These are phyloP conservation scores for Macquaria ambigua DNA, from an alignment of 2,113 vertebrate genomes.

Conservation along the genomic window DNA sequence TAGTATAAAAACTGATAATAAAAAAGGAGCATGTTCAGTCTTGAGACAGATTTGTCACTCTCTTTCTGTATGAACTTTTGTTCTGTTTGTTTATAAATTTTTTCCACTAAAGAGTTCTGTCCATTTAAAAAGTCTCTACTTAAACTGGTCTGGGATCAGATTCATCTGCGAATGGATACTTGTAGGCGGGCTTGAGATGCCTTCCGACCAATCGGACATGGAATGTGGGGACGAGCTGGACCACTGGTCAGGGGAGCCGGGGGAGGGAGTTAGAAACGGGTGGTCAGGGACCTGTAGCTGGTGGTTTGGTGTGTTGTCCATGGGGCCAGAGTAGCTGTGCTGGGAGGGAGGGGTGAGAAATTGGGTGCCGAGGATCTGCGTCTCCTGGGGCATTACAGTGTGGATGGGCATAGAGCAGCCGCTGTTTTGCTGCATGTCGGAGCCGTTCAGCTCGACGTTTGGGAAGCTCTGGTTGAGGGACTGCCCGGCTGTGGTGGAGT, in stretches of 20 bases:
- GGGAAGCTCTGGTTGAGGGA: constrained; percentile 86
- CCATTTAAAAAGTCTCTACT: constrained; percentile 82
- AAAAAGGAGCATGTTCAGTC: constrained; percentile 66
- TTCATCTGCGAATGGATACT: constrained; percentile 93
- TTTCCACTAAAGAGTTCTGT: constrained; percentile 17
- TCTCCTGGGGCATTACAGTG: constrained; percentile 92
- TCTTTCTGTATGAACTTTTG: constrained; percentile 31
- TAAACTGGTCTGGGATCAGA: constrained; percentile 96
- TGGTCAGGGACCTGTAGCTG: constrained; percentile 96
- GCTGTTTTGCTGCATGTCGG: constrained; percentile 89
- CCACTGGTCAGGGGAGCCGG: constrained; percentile 98
- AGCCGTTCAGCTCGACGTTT: constrained; percentile 86
- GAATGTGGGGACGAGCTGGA: constrained; percentile 98
- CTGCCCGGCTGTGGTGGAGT: constrained; percentile 76
- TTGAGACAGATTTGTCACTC: constrained; percentile 50
- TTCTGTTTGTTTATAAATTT: constrained; percentile 22
- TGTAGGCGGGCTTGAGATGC: constrained; percentile 96
- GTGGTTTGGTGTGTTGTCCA: constrained; percentile 97
- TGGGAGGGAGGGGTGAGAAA: constrained; percentile 98
- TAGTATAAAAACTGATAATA: constrained; percentile 79
- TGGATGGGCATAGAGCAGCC: constrained; percentile 85
- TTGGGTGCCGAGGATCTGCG: constrained; percentile 91
- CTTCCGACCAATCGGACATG: constrained; percentile 99
- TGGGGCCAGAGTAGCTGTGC: constrained; percentile 93
- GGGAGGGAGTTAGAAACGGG: constrained; percentile 96